Evolutionary conservation across 2,797 vertebrate species (phyloP).

Genomic region (Amblyopsis hoosieri): DNA sequence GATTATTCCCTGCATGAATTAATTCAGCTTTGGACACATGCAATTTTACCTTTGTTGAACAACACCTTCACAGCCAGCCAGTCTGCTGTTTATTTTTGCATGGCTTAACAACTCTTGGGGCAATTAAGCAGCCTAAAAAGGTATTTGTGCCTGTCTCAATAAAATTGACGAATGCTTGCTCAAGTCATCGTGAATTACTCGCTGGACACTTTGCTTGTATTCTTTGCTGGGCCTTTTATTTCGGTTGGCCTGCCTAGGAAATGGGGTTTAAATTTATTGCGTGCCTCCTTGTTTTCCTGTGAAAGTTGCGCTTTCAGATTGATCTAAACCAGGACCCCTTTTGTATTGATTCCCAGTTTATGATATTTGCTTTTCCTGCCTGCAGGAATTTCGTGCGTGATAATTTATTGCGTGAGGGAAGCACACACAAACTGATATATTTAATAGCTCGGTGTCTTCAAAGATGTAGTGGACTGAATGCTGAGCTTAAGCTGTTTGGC

Average conservation of each 20-base stretch:
- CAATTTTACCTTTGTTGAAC: slow-evolving; percentile 7
- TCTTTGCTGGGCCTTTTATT: slow-evolving; percentile 56
- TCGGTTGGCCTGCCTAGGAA: slow-evolving; percentile 54
- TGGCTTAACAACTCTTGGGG: slow-evolving; percentile 53
- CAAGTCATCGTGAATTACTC: slow-evolving; percentile 64
- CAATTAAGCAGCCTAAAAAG: slow-evolving; percentile 44
- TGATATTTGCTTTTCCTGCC: slow-evolving; percentile 76
- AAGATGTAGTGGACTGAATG: slow-evolving; percentile 24
- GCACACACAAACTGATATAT: slow-evolving; percentile 65
- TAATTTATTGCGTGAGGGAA: slow-evolving; percentile 71
- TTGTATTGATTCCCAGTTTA: slow-evolving; percentile 68
- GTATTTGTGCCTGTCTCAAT: slow-evolving; percentile 59
- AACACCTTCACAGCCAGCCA: slow-evolving; percentile 17
- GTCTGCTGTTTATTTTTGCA: slow-evolving; percentile 53
- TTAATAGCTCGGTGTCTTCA: slow-evolving; percentile 42
- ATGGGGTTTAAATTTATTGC: slow-evolving; percentile 75
- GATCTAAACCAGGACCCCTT: slow-evolving; percentile 75
- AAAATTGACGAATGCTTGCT: slow-evolving; percentile 54
- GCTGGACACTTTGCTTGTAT: slow-evolving; percentile 68
- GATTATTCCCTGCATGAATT: slow-evolving; percentile 14
- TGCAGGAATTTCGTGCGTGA: slow-evolving; percentile 70
- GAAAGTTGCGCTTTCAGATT: slow-evolving; percentile 61
- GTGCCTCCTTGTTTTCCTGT: slow-evolving; percentile 57
- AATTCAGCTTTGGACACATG: neutral
- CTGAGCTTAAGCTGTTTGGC: slow-evolving; percentile 24